Conservation (phyloP, 1,140 invertebrate species). For the Pogonus chalceus region DNA sequence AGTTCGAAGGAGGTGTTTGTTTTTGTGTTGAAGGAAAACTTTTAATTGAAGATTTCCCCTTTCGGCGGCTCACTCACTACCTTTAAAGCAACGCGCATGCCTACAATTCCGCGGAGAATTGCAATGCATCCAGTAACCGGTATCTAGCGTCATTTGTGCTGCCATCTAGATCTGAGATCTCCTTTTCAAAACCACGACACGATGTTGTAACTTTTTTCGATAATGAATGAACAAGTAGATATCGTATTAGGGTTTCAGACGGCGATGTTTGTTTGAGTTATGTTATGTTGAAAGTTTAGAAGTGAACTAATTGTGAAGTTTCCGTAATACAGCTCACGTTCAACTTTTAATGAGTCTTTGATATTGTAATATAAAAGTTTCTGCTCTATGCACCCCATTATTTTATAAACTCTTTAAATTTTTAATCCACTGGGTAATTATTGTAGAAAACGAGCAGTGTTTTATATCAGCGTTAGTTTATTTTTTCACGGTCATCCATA, state of each 20-base stretch:
- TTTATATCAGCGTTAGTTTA: too few relatives aligned
- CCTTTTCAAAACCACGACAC: neutral
- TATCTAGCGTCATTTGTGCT: too few relatives aligned
- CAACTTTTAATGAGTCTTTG: constrained; percentile 7
- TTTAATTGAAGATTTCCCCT: constrained; percentile 7
- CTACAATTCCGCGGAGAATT: too few relatives aligned
- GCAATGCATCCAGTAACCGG: too few relatives aligned
- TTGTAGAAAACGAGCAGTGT: neutral
- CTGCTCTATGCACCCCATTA: constrained; percentile 6
- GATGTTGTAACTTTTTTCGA: neutral
- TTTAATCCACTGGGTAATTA: constrained; percentile 3
- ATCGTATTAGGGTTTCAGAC: constrained; percentile 1
- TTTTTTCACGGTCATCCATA: too few relatives aligned
- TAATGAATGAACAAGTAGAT: constrained; percentile 5
- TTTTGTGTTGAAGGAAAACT: constrained; percentile 6
- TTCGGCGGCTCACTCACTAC: neutral
- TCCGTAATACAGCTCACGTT: constrained; percentile 6
- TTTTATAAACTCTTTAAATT: constrained; percentile 6
- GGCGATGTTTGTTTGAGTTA: constrained; percentile 4
- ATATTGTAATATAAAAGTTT: constrained; percentile 8
- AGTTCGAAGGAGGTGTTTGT: constrained; percentile 3
- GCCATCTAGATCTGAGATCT: neutral
- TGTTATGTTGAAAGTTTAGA: constrained; percentile 6
- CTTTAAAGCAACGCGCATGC: too few relatives aligned
- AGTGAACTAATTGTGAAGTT: constrained; percentile 7